These are phyloP conservation scores for Macroteleia sp. DNA, from an alignment of 2,888 invertebrate genomes.

Conservation along the genomic window DNA sequence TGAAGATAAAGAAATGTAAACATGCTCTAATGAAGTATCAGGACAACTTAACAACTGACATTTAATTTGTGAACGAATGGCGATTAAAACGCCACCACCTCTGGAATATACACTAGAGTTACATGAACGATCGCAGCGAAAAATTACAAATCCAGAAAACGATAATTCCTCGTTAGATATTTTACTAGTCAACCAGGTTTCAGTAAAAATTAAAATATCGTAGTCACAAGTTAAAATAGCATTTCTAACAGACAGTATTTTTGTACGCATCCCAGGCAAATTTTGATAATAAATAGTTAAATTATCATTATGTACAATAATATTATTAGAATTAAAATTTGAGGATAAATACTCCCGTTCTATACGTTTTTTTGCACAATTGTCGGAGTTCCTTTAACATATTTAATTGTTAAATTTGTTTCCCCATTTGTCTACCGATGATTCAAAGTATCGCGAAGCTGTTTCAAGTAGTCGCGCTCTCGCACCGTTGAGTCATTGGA, in stretches of 20 bases:
- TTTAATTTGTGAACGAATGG: not conserved
- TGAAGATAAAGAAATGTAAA: not conserved
- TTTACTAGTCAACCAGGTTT: not conserved
- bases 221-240: not conserved
- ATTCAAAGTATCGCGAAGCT: not conserved
- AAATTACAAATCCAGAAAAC: not conserved
- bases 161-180: not conserved
- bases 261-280: constrained; percentile 1
- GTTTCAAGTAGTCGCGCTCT: not conserved
- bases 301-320: not conserved
- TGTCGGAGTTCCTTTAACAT: not conserved
- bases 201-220: not conserved
- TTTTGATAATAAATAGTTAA: not conserved
- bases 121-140: not conserved
- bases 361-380: constrained; percentile 6
- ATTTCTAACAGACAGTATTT: not conserved
- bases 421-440: not conserved
- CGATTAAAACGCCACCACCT: not conserved
- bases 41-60: not conserved
- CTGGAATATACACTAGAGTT: not conserved
- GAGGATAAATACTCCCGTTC: not conserved
- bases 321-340: not conserved
- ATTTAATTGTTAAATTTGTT: constrained; percentile 1
- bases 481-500: not conserved
- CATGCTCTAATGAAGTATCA: not conserved